Conservation (phyloP, 2,797 vertebrate species). For the Momotus momota region DNA sequence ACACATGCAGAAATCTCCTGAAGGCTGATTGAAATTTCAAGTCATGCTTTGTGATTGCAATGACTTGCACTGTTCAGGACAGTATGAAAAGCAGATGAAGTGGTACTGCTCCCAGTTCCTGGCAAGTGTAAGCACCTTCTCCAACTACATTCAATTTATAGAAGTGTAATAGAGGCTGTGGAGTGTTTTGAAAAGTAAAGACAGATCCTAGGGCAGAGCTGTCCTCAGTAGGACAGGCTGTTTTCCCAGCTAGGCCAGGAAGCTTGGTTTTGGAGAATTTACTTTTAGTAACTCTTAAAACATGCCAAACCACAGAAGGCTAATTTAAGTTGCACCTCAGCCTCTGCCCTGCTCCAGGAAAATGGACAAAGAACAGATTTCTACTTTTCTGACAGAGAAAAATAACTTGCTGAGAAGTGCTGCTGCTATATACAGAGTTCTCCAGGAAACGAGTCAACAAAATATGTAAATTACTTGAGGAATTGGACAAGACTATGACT, state of each 20-base stretch:
- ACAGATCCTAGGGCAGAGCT: not conserved
- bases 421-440: not conserved
- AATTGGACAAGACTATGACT: not conserved
- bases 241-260: constrained; percentile 1
- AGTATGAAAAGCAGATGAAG: not conserved
- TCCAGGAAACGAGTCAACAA: not conserved
- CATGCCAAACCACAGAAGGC: constrained; percentile 15
- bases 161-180: not conserved
- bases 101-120: not conserved
- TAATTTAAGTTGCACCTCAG: not conserved
- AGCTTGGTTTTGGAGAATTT: not conserved
- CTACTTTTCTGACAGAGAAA: not conserved
- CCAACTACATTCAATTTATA: not conserved
- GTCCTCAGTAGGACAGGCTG: not conserved
- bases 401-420: not conserved
- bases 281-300: constrained; percentile 35
- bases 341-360: not conserved
- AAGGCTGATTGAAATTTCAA: not conserved
- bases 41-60: not conserved
- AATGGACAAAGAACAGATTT: not conserved
- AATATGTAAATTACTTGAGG: not conserved
- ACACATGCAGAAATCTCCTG: not conserved
- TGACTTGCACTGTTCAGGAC: not conserved
- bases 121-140: not conserved
- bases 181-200: not conserved